Base-by-base conservation (phyloP, 2,797 vertebrate species). In the Rhodeus uyekii region DNA sequence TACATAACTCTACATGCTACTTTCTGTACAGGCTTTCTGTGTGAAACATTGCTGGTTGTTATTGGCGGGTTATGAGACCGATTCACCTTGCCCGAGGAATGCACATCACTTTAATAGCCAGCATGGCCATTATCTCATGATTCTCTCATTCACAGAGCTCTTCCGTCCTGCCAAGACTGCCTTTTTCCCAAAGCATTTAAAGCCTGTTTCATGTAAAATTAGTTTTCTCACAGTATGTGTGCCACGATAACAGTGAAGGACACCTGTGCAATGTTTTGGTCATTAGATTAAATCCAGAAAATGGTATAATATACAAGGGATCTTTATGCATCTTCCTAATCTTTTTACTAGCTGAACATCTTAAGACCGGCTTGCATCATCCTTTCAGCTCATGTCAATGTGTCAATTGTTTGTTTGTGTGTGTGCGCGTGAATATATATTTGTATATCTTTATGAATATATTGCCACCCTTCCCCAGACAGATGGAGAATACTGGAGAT, bases 61-160 rank as follows among this genome's bases (percentile, higher is more conserved):
- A 65, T 78, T 76, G 55, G 55, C 8, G 5, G 60, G 55, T 82
- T 36, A 82, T 58, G 63, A 76, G 68, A 82, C 76, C 42, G 27
- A 76, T 84, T 87, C 83, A 87, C 80, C 76, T 87, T 85, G 86
- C 86, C 80, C 24, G 80, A 72, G 86, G 85, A 50, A 68, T 29
- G 46, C 38, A 60, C 61, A 68, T 55, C 48, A 19, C 46, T 39
- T 73, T 71, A 55, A 77, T 80, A 72, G 76, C 24, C 58, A 76
- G 72, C 39, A 65, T 55, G 65, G 65, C 76, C 80, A 77, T 82
- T 80, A 80, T 72, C 48, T 84, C 39, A 44, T 36, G 39, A 13
- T 55, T 67, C 55, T 76, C 27, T 64, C 8, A 63, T 76, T 81
- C 34, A 36, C 22, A 48, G 22, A 36, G 2, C 53, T 68, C 32